Evolutionary conservation across 2,797 vertebrate genomes (phyloP), one percentile per base, ranked within the genome.

Genomic region (Chiropotes sagulatus): DNA sequence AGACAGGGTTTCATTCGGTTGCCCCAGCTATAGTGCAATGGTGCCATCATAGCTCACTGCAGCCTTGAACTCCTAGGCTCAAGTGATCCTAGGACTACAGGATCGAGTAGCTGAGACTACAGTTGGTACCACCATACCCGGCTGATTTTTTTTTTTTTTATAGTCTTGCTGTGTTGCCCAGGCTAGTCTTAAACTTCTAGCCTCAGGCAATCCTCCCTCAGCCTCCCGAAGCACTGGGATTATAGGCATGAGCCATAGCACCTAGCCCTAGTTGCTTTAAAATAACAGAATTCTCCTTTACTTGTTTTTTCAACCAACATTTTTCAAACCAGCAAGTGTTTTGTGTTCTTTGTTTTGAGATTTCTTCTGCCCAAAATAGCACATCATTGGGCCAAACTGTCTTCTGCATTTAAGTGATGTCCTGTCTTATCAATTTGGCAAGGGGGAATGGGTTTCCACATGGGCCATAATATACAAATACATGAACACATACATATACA

Each of bases 281-380:
- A 92, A 94, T 82, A 78, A 83, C 2, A 83, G 54, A 48, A 39
- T 52, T 46, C 94, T 72, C 13, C 73, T 87, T 52, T 92, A 46
- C 7, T 76, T 95, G 52, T 92, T 92, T 93, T 90, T 90, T 81
- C 39, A 94, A 94, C n/a, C 82, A 73, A 39, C n/a, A 24, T 72
- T 33, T 90, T 92, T 80, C 64, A 89, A 94, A n/a, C 19, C 19
- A 82, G 14, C 10, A 58, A 33, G 14, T 85, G 19, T 90, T 88
- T 87, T 83, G 20, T 86, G n/a, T 67, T 82, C 26, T 90, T 93
- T 94, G 22, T 94, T 92, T 93, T 96, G 41, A 81, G 44, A 64
- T 94, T 91, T 75, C 52, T 84, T 88, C 39, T 97, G 26, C 50
- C 26, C 44, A 84, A 80, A 97, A 64, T 80, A 96, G 48, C 22